phyloP scores from a whole-genome alignment of 2,113 vertebrate species.

The Cebidichthys violaceus region DNA sequence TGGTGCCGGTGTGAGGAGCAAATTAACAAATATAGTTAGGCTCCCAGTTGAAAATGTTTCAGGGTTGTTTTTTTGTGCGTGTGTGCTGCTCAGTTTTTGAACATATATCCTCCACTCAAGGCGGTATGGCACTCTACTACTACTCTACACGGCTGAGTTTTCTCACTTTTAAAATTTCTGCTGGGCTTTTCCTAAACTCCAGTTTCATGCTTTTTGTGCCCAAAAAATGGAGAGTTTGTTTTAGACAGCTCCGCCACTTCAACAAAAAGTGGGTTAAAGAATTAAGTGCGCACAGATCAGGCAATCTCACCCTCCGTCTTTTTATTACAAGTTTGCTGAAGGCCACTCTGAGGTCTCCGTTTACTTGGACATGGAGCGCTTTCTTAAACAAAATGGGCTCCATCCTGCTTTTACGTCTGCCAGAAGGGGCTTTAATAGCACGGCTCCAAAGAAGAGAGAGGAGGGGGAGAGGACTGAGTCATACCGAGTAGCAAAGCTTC shows the following conservation, averaged over 20 bases:
- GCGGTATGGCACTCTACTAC: conserved; percentile 11
- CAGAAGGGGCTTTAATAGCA: conserved; percentile 33
- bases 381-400: conserved; percentile 44
- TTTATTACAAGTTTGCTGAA: conserved; percentile 36
- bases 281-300: conserved; percentile 27
- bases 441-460: neutral
- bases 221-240: conserved; percentile 44
- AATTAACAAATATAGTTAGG: conserved; percentile 37
- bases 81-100: conserved; percentile 9
- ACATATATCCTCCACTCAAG: conserved; percentile 30
- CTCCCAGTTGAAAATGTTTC: conserved; percentile 41
- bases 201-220: conserved; percentile 41
- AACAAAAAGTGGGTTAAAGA: conserved; percentile 24
- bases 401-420: conserved; percentile 39
- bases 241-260: conserved; percentile 10
- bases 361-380: conserved; percentile 37
- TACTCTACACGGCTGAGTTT: neutral
- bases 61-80: conserved; percentile 18
- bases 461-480: conserved; percentile 14
- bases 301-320: conserved; percentile 25
- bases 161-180: conserved; percentile 12
- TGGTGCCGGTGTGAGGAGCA: conserved; percentile 19
- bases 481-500: conserved; percentile 11
- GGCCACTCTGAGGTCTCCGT: conserved; percentile 40
- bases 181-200: conserved; percentile 28